Percentiles rank a stretch among this genome's conserved stretches.
These are phyloP conservation scores for Mimumesa dahlbomi DNA, from an alignment of 2,888 invertebrate genomes.

Conservation along the genomic window DNA sequence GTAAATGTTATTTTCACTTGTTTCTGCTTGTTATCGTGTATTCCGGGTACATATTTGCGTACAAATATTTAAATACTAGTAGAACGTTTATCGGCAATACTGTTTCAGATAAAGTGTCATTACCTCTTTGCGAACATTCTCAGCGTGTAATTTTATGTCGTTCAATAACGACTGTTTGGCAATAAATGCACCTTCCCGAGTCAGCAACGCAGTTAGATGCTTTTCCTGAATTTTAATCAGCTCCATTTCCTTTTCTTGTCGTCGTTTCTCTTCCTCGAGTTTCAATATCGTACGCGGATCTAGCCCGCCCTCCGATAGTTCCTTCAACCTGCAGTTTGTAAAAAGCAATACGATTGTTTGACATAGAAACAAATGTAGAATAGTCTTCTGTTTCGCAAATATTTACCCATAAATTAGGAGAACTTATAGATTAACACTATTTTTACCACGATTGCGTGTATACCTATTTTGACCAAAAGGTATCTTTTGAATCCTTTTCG, in stretches of 20 bases:
- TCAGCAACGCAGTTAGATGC: conserved; percentile 30
- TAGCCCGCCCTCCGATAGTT: conserved; percentile 22
- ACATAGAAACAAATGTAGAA: too few relatives aligned
- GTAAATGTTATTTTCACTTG: too few relatives aligned
- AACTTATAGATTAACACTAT: too few relatives aligned
- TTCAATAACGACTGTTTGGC: conserved; percentile 46
- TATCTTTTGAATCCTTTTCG: not conserved
- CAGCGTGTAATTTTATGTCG: conserved; percentile 25
- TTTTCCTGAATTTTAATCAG: conserved; percentile 45
- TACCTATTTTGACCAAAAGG: too few relatives aligned
- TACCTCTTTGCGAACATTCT: conserved; percentile 47
- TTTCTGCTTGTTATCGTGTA: too few relatives aligned
- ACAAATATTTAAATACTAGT: not conserved
- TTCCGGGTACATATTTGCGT: too few relatives aligned
- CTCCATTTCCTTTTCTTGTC: conserved; percentile 29
- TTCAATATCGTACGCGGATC: conserved; percentile 35
- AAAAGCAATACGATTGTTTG: not conserved
- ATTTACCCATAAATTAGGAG: too few relatives aligned
- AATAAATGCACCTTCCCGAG: conserved; percentile 35
- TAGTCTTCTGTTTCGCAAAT: too few relatives aligned
- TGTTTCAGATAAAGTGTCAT: not conserved
- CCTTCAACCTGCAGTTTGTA: conserved; percentile 42
- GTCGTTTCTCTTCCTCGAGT: conserved; percentile 33
- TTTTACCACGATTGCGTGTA: too few relatives aligned
- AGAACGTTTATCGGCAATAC: not conserved